Conservation (phyloP, 1,140 invertebrate genomes). For the Oedothorax gibbosus region DNA sequence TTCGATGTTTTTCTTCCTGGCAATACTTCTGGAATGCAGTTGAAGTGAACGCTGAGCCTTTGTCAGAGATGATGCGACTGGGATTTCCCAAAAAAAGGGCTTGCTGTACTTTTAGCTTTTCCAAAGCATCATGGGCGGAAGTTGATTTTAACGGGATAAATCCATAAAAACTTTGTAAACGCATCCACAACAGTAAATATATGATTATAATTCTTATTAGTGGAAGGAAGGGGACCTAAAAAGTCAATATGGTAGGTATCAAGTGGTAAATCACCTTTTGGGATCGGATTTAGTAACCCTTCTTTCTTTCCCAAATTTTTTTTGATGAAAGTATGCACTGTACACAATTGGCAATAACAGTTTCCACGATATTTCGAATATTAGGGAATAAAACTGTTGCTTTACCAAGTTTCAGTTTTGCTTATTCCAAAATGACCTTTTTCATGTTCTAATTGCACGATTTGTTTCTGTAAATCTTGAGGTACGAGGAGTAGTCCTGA, state of each 20-base stretch:
- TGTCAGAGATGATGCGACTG: neutral
- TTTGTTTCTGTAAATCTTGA: neutral
- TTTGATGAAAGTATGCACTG: constrained; percentile 2
- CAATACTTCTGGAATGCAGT: neutral
- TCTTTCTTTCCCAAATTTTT: constrained; percentile 8
- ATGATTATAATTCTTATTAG: constrained; percentile 37
- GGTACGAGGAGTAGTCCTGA: neutral
- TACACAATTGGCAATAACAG: constrained; percentile 2
- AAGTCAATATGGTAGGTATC: constrained; percentile 27
- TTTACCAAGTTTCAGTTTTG: constrained; percentile 1
- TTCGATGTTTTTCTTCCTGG: neutral
- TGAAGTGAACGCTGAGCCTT: neutral
- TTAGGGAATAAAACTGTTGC: constrained; percentile 19
- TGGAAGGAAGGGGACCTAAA: constrained; percentile 14
- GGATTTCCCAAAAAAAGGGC: neutral
- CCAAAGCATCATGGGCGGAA: neutral
- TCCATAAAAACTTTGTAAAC: constrained; percentile 31
- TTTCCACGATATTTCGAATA: neutral
- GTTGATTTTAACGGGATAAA: constrained; percentile 35
- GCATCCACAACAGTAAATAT: constrained; percentile 37
- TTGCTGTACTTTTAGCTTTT: constrained; percentile 10
- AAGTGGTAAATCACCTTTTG: constrained; percentile 4
- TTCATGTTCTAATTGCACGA: neutral
- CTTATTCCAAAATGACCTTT: constrained; percentile 23
- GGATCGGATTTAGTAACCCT: constrained; percentile 8